Evolutionary conservation across 2,113 vertebrate genomes (phyloP).

Genomic region (Elgaria multicarinata): DNA sequence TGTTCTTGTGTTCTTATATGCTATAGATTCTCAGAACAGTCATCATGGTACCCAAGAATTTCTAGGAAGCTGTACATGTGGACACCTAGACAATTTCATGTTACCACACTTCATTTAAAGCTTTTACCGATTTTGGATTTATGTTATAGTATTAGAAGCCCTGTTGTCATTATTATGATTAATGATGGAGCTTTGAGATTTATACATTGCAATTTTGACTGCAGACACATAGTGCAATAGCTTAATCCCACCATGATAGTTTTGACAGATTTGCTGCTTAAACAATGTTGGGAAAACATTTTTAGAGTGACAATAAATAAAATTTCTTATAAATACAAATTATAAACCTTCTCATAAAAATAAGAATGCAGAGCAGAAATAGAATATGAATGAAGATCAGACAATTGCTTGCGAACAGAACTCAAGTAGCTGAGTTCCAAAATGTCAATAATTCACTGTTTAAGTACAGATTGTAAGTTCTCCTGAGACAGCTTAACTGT

Average conservation of each 20-base stretch:
- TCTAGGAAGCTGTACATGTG: conserved; percentile 32
- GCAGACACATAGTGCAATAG: conserved; percentile 37
- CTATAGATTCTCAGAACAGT: not conserved
- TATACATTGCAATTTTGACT: conserved; percentile 32
- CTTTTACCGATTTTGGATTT: not conserved
- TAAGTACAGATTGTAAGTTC: conserved; percentile 43
- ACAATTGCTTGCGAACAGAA: conserved; percentile 56
- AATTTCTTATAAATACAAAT: conserved; percentile 39
- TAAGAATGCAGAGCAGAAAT: conserved; percentile 67
- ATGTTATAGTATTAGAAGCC: not conserved
- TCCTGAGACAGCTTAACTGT: conserved; percentile 33
- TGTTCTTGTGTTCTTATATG: not conserved
- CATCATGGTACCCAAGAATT: conserved; percentile 7
- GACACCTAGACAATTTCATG: not conserved
- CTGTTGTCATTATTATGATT: conserved; percentile 7
- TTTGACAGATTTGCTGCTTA: conserved; percentile 13
- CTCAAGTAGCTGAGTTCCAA: conserved; percentile 53
- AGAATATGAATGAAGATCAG: conserved; percentile 33
- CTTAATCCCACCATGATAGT: conserved; percentile 43
- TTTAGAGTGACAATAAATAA: conserved; percentile 35
- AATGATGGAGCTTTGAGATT: conserved; percentile 29
- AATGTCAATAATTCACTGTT: conserved; percentile 39
- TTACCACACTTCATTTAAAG: conserved; percentile 31
- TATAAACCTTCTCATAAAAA: conserved; percentile 56
- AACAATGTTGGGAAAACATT: not conserved